Percentiles rank a stretch among this genome's conserved stretches.
Conservation (phyloP, 2,797 vertebrate species). For the Pteronotus mesoamericanus region DNA sequence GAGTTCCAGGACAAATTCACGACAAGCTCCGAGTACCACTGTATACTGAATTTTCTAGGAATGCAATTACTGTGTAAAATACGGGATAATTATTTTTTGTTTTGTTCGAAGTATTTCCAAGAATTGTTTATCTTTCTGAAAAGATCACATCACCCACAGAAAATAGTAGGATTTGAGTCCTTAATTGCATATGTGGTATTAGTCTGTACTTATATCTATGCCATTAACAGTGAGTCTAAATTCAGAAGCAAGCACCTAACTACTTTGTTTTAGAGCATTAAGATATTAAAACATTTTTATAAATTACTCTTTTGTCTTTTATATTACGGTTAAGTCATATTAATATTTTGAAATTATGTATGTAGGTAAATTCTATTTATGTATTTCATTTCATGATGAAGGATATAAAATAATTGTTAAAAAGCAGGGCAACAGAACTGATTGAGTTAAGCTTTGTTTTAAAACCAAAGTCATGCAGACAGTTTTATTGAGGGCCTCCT, state of each 20-base stretch:
- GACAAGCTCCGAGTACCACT: neutral
- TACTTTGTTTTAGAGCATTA: neutral
- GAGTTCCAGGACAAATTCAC: neutral
- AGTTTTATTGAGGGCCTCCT: neutral
- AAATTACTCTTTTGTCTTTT: constrained; percentile 17
- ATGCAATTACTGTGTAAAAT: neutral
- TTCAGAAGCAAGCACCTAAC: neutral
- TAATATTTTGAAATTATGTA: constrained; percentile 13
- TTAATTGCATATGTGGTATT: neutral
- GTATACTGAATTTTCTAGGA: constrained; percentile 21
- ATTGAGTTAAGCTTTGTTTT: neutral
- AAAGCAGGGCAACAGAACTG: neutral
- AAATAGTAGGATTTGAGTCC: neutral
- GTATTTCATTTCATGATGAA: constrained; percentile 31
- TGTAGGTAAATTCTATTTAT: constrained; percentile 7
- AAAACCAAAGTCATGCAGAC: neutral
- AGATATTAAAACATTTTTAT: neutral
- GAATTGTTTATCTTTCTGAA: neutral
- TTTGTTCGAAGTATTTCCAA: constrained; percentile 44
- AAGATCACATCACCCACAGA: neutral
- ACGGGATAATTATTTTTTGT: neutral
- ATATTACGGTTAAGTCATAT: neutral
- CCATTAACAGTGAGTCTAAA: neutral
- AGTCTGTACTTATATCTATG: neutral
- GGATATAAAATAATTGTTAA: neutral